phyloP scores from a whole-genome alignment of 2,888 invertebrate species.

The Heliconius ismenius region DNA sequence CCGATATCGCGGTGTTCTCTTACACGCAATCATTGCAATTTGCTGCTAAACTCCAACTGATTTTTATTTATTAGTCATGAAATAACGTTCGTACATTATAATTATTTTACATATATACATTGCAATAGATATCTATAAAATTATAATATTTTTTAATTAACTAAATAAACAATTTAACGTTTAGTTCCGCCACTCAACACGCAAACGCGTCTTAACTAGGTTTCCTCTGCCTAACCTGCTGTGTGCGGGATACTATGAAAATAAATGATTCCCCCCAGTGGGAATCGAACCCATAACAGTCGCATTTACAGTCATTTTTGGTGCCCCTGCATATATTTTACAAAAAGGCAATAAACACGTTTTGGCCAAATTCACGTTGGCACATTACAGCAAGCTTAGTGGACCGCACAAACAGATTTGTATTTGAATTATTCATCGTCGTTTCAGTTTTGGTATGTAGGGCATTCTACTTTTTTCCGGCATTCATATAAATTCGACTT shows the following conservation, averaged over 20 bases:
- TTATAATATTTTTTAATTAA: too few relatives aligned
- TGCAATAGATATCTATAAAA: background rate
- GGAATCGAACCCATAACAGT: too few relatives aligned
- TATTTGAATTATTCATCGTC: conserved; percentile 55
- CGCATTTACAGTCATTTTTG: too few relatives aligned
- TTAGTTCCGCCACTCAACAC: too few relatives aligned
- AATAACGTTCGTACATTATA: background rate
- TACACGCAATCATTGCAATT: conserved; percentile 68
- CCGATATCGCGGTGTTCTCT: conserved; percentile 64
- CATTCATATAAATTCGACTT: conserved; percentile 16
- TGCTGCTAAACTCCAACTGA: conserved; percentile 53
- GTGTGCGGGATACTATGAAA: too few relatives aligned
- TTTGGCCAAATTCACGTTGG: conserved; percentile 18
- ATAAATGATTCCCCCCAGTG: too few relatives aligned
- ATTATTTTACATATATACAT: background rate
- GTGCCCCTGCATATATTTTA: background rate
- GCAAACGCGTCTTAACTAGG: too few relatives aligned
- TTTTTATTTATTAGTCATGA: conserved; percentile 47
- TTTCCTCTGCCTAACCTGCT: too few relatives aligned
- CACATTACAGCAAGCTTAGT: conserved; percentile 49
- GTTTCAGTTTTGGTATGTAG: conserved; percentile 50
- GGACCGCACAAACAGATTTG: conserved; percentile 57
- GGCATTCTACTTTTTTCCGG: conserved; percentile 9
- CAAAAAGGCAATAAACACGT: conserved; percentile 7
- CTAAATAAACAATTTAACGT: too few relatives aligned